Conservation (phyloP, 2,113 vertebrate genomes). For the Bufo gargarizans region DNA sequence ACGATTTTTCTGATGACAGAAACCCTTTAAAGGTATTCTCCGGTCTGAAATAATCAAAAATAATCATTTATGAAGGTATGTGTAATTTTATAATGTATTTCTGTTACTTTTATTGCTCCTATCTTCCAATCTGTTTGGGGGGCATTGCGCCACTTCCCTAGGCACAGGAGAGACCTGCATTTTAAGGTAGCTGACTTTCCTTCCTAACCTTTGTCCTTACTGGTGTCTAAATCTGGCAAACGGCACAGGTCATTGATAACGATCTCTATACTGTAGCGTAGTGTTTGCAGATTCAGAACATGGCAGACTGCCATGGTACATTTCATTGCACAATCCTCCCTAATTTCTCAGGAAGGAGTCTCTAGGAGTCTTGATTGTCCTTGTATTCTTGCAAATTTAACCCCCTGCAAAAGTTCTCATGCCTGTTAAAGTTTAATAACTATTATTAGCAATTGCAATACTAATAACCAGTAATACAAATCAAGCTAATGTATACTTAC, state of each 20-base stretch:
- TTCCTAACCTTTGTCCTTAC: too few relatives aligned
- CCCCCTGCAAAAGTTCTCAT: neutral
- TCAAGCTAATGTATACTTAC: slow-evolving; percentile 76
- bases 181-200: too few relatives aligned
- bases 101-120: too few relatives aligned
- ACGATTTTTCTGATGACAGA: too few relatives aligned
- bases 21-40: too few relatives aligned
- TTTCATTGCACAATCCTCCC: neutral
- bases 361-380: neutral
- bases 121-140: too few relatives aligned
- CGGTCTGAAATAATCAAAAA: too few relatives aligned
- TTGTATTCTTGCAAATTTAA: neutral
- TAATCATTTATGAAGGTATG: too few relatives aligned
- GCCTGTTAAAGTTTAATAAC: neutral
- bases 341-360: neutral
- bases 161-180: too few relatives aligned
- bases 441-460: neutral
- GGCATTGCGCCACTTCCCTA: too few relatives aligned
- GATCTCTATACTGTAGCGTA: neutral
- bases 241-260: neutral
- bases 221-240: neutral
- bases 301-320: neutral
- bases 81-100: too few relatives aligned
- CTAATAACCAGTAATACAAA: neutral
- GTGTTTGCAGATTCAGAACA: neutral